These are phyloP conservation scores for Caenorhabditis sp. DNA, from an alignment of 2,888 invertebrate species.

Conservation along the genomic window DNA sequence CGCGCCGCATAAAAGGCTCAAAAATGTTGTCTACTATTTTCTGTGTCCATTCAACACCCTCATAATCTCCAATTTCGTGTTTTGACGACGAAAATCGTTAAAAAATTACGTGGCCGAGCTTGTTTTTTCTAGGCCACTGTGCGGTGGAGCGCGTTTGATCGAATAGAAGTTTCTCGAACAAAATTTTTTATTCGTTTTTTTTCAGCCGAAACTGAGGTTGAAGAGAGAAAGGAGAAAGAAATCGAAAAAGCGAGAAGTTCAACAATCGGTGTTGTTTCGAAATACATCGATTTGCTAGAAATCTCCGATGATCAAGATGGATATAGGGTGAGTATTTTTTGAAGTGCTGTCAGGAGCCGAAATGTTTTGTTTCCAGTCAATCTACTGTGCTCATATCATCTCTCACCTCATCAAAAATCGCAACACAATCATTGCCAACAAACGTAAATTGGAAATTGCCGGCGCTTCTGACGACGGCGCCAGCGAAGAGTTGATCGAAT, in stretches of 20 bases:
- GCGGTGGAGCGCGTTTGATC: too few species aligned
- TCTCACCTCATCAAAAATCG: slow-evolving; percentile 87
- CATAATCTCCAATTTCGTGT: too few species aligned
- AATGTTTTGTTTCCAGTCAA: too few species aligned
- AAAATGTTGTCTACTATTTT: too few species aligned
- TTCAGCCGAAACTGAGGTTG: slow-evolving; percentile 21
- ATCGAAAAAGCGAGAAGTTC: slow-evolving; percentile 17
- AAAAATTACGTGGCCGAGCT: too few species aligned
- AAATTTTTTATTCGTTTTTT: too few species aligned
- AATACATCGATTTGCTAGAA: slow-evolving; percentile 30
- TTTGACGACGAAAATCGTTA: too few species aligned
- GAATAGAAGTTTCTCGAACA: too few species aligned
- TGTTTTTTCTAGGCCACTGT: too few species aligned
- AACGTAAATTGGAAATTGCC: slow-evolving; percentile 54
- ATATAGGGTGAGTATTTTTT: slow-evolving; percentile 31
- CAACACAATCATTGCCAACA: slow-evolving; percentile 79
- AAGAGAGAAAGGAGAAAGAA: slow-evolving; percentile 16
- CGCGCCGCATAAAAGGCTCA: too few species aligned
- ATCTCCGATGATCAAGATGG: slow-evolving; percentile 28
- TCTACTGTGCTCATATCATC: slow-evolving; percentile 85
- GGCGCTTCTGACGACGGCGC: slow-evolving; percentile 24
- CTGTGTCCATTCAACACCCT: too few species aligned
- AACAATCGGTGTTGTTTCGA: slow-evolving; percentile 20
- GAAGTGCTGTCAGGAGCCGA: too few species aligned
- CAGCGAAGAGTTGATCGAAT: slow-evolving; percentile 60